These are phyloP conservation scores for Sinelater perroti DNA, from an alignment of 2,888 invertebrate genomes.

Conservation along the genomic window DNA sequence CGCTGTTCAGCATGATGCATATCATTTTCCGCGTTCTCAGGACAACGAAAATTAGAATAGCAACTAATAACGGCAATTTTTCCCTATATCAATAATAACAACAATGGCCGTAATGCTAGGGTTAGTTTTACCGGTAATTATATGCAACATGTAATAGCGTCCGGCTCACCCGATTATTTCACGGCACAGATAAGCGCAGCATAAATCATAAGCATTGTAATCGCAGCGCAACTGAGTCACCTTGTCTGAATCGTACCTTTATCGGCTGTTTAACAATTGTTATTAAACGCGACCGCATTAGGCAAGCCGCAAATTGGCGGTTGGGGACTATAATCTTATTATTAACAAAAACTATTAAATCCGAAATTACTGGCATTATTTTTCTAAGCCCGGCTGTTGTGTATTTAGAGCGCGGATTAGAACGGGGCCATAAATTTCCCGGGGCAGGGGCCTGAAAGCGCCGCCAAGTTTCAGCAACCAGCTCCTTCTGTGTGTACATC, in stretches of 20 bases:
- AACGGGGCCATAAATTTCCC: slow-evolving; percentile 31
- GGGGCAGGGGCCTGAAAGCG: too few species aligned
- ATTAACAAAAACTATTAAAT: slow-evolving; percentile 38
- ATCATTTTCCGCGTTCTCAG: too few species aligned
- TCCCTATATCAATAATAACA: too few species aligned
- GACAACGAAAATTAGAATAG: too few species aligned
- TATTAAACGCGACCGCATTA: slow-evolving; percentile 31
- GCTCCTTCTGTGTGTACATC: too few species aligned
- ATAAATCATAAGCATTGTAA: slow-evolving; percentile 26
- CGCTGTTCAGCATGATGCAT: too few species aligned
- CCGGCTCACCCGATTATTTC: slow-evolving; percentile 12
- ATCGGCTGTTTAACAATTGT: slow-evolving; percentile 35
- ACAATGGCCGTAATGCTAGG: not conserved
- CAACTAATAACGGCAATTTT: too few species aligned
- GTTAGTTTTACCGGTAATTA: slow-evolving; percentile 1
- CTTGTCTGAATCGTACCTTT: slow-evolving; percentile 22
- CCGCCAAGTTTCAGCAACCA: too few species aligned
- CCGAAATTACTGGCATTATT: slow-evolving; percentile 32
- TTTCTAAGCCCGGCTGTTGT: slow-evolving; percentile 30
- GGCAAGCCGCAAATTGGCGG: slow-evolving; percentile 31
- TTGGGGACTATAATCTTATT: slow-evolving; percentile 38
- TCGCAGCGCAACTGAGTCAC: slow-evolving; percentile 24
- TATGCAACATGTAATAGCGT: slow-evolving; percentile 3
- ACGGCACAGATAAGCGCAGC: slow-evolving; percentile 11
- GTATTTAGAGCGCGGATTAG: slow-evolving; percentile 28